Percentiles rank a stretch among this genome's conserved stretches.
Conservation (phyloP, 2,797 vertebrate genomes). For the Acomys russatus region DNA sequence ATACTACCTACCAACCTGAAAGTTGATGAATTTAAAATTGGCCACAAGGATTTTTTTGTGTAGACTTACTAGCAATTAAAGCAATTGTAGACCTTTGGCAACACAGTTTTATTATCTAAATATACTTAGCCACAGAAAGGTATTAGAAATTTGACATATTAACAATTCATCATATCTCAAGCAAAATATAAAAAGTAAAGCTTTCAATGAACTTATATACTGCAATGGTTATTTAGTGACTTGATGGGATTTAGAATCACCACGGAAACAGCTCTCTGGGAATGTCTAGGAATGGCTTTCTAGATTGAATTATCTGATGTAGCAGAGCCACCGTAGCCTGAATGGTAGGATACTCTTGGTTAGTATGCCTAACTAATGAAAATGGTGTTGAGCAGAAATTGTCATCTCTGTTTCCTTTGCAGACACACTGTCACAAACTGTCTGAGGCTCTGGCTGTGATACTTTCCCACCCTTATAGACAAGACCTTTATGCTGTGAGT, state of each 20-base stretch:
- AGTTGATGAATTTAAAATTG: neutral
- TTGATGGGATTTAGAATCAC: neutral
- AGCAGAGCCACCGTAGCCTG: neutral
- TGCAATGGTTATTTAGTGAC: neutral
- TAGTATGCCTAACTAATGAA: neutral
- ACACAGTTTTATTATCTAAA: slow-evolving; percentile 53
- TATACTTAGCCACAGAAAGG: slow-evolving; percentile 46
- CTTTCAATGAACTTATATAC: neutral
- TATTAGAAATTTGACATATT: slow-evolving; percentile 21
- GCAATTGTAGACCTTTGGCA: neutral
- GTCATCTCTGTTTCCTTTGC: neutral
- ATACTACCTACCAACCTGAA: neutral
- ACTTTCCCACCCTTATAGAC: neutral
- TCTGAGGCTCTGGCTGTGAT: neutral
- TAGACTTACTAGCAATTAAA: neutral
- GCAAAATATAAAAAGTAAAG: neutral
- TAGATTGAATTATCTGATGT: neutral
- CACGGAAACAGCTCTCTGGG: neutral
- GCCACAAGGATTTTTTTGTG: neutral
- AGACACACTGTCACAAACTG: neutral
- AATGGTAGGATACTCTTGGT: neutral
- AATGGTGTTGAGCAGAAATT: neutral
- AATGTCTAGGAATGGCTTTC: neutral
- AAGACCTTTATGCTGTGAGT: neutral
- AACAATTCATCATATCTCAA: neutral